Evolutionary conservation across 2,797 vertebrate species (phyloP), one percentile per base, ranked within the genome.

Genomic region (Melanotaenia trifasciata): DNA sequence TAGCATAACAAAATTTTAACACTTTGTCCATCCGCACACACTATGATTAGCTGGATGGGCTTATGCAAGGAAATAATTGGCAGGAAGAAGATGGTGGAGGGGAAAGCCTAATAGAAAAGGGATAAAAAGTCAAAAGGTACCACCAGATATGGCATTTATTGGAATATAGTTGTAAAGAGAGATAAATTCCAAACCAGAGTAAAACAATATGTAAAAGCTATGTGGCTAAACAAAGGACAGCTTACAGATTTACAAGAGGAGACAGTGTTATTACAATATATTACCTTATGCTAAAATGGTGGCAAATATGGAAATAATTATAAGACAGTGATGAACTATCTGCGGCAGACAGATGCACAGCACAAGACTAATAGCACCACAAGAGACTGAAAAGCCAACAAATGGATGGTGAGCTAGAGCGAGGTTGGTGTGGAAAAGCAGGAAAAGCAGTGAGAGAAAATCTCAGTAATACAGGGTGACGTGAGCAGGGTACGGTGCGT

Each of bases 1-100:
- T 90, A 90, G 86, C 89, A 89, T 90, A 90, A 90, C 91, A 81
- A 84, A 72, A 84, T 92, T 81, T 81, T 63, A 87, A 82, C 83
- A 87, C 85, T 86, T 80, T 88, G 85, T 85, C 72, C 87, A 77
- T 68, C 70, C 36, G 50, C 64, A 61, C 66, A 74, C 70, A 30
- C 72, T 26, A 58, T 81, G 64, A 90, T 91, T 85, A 84, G 83
- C 16, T n/a, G 58, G 60, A 67, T 68, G 58, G 61, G 76, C 26
- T 18, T 67, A 68, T 65, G 58, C 51, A 2, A 58, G 47, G 40
- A 51, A 71, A 80, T 72, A 69, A 76, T 61, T 74, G 69, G 54
- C 32, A 30, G 5, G 26, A 43, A 77, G 51, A 78, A 54, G 74
- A 77, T 50, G 53, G 32, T 58, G n/a, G 40, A 75, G 69, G 22